Evolutionary conservation across 2,888 invertebrate species (phyloP).

Genomic region (Amphipoea oculea): DNA sequence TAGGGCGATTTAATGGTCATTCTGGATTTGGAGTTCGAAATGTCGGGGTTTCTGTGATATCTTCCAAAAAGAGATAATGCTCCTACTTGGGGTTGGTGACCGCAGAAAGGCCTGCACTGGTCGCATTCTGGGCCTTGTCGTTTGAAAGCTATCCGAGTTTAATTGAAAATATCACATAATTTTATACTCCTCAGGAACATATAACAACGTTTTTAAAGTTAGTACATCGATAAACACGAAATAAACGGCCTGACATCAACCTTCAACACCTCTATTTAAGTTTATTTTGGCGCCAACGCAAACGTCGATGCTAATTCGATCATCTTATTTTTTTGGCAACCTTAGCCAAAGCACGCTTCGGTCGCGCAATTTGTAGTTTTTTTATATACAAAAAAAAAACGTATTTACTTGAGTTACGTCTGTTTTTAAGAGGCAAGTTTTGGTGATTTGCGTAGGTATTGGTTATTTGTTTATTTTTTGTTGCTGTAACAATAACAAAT

Average conservation of each 20-base stretch:
- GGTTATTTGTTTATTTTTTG: slow-evolving; percentile 38
- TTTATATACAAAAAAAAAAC: slow-evolving; percentile 35
- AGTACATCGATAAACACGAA: slow-evolving; percentile 55
- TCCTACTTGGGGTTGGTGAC: slow-evolving; percentile 43
- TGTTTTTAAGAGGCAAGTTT: slow-evolving; percentile 35
- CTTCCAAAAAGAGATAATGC: slow-evolving; percentile 42
- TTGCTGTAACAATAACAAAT: slow-evolving; percentile 10
- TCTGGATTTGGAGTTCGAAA: slow-evolving; percentile 46
- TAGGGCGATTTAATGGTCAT: slow-evolving; percentile 56
- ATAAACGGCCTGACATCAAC: slow-evolving; percentile 69
- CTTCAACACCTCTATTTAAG: slow-evolving; percentile 69
- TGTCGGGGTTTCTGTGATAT: slow-evolving; percentile 34
- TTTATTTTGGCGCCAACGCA: slow-evolving; percentile 77
- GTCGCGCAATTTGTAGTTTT: slow-evolving; percentile 51
- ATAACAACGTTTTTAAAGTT: slow-evolving; percentile 46
- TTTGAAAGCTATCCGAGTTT: slow-evolving; percentile 10
- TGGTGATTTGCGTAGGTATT: slow-evolving; percentile 29
- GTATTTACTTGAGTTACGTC: slow-evolving; percentile 37
- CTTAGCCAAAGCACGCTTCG: slow-evolving; percentile 49
- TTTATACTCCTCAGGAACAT: slow-evolving; percentile 26
- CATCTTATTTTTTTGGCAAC: slow-evolving; percentile 70
- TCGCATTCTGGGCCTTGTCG: slow-evolving; percentile 6
- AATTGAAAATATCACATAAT: slow-evolving; percentile 29
- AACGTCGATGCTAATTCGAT: slow-evolving; percentile 69
- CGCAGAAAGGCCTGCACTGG: slow-evolving; percentile 8